Evolutionary conservation across 2,888 invertebrate genomes (phyloP), one percentile per base, ranked within the genome.

Genomic region (Cheilosia variabilis): DNA sequence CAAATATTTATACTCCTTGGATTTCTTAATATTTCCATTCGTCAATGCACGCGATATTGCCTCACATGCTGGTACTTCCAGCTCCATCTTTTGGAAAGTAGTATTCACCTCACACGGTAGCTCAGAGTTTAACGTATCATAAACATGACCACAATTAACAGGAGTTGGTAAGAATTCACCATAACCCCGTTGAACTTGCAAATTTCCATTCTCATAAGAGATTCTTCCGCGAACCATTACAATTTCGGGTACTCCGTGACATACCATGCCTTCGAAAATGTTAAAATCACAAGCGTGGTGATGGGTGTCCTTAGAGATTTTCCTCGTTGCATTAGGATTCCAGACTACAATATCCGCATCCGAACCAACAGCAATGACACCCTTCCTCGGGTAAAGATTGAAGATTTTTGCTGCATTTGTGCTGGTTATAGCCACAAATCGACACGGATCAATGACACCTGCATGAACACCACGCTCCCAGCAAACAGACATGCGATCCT

Each of bases 311-410:
- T 98, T 98, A 6, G 98, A 97, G 91, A 99, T 98, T 87, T 95
- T 96, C 78, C 97, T 93, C 73, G 96, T 96, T 53, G 95, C 95
- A 66, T 95, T 93, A 1, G 98, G 97, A 93, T 99, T 97, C 99
- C 99, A 99, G 84, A 99, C 94, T 9, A 99, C 97, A 87, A 99
- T 94, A 92, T 99, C 99, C 0, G 99, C 99, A 93, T 99, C 99
- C 2, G 98, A 97, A 87, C 98, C 98, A 43, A 96, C 95, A 0
- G 96, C 97, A 89, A 99, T 96, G 87, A 96, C 95, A 2, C 99
- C 99, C 94, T 99, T 99, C 91, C 94, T 95, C 0, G 99, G 99
- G 93, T 97, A 99, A 88, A 99, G 92, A 93, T 99, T 99, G 93
- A 99, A 99, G 88, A 99, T 96, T 93, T 97, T 98, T 2, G 99